Conservation (phyloP, 1,140 invertebrate genomes). For the Pseudobourletiella spinata region DNA sequence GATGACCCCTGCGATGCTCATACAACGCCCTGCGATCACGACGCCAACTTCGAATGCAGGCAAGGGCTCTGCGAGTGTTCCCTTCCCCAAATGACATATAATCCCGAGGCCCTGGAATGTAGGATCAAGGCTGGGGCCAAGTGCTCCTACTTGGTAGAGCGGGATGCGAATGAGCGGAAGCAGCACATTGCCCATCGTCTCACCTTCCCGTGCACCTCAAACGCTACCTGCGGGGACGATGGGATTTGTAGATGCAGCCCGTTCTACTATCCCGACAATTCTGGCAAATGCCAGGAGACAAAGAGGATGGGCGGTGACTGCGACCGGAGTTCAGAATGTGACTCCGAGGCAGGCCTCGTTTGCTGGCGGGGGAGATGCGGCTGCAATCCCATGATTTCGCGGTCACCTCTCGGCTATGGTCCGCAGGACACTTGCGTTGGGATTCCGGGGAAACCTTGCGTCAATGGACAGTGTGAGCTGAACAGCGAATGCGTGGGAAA, state of each 20-base stretch:
- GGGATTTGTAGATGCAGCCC: background rate
- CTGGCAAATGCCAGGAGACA: background rate
- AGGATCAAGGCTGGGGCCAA: background rate
- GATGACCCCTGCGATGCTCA: background rate
- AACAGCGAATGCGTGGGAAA: background rate
- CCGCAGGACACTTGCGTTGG: background rate
- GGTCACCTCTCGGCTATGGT: background rate
- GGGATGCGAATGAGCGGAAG: background rate
- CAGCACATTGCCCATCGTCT: background rate
- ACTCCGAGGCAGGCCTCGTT: background rate
- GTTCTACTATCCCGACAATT: background rate
- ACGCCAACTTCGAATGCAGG: background rate
- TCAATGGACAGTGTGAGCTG: background rate
- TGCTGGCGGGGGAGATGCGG: background rate
- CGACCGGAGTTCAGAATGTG: background rate
- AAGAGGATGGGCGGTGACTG: background rate
- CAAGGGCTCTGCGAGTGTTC: background rate
- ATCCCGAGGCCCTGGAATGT: background rate
- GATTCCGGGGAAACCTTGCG: background rate
- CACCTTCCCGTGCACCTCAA: background rate
- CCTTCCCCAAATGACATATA: background rate
- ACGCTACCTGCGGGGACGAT: background rate
- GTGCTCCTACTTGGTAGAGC: too few species aligned
- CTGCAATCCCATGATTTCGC: background rate
- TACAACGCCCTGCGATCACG: background rate